Conservation (phyloP, 1,140 invertebrate species). For the Trichonephila clavata region DNA sequence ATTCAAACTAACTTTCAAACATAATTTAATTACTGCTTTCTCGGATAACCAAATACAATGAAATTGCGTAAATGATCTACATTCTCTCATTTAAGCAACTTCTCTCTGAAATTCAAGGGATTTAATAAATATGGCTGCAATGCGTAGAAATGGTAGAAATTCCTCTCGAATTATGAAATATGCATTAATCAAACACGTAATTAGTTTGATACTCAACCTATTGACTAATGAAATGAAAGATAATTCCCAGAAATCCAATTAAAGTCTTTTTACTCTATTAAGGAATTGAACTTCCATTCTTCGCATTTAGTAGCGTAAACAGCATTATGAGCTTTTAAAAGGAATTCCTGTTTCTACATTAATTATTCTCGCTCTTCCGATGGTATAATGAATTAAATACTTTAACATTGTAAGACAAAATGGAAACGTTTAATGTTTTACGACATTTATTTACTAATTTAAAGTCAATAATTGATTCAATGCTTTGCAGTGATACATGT, state of each 20-base stretch:
- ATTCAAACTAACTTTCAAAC: too few species aligned
- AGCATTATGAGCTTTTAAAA: not conserved
- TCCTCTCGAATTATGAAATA: not conserved
- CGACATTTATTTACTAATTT: not conserved
- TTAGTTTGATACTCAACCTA: not conserved
- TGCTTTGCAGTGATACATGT: too few species aligned
- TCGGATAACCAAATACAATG: too few species aligned
- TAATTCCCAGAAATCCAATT: constrained; percentile 1
- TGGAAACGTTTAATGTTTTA: not conserved
- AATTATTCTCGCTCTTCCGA: not conserved
- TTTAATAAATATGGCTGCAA: too few species aligned
- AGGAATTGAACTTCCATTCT: not conserved
- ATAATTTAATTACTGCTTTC: too few species aligned
- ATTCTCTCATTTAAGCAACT: too few species aligned
- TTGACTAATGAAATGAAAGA: not conserved
- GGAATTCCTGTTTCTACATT: not conserved
- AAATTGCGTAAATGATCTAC: too few species aligned
- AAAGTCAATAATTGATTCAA: too few species aligned
- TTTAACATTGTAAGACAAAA: not conserved
- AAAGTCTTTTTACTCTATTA: not conserved
- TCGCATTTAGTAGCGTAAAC: too few species aligned
- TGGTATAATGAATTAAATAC: not conserved
- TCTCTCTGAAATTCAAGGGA: too few species aligned
- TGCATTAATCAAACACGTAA: not conserved
- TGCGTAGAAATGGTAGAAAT: not conserved